These are phyloP conservation scores for Scaptomyza graminum DNA, from an alignment of 1,140 invertebrate genomes.

Conservation along the genomic window DNA sequence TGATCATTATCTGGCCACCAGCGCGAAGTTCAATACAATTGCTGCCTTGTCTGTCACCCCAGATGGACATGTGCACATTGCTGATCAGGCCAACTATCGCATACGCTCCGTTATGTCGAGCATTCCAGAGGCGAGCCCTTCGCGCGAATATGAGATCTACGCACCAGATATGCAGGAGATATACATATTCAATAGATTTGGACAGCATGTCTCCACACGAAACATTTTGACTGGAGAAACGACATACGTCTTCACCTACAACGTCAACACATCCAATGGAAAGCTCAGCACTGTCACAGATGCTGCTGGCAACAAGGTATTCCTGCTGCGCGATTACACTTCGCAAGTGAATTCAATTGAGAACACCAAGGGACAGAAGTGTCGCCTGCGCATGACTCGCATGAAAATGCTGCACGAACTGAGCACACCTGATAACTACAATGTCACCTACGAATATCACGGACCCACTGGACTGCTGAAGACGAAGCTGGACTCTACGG, in stretches of 20 bases:
- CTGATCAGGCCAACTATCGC: slow-evolving; percentile 95
- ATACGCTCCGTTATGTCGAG: slow-evolving; percentile 96
- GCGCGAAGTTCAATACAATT: slow-evolving; percentile 97
- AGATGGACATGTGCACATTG: slow-evolving; percentile 96
- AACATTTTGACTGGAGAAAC: slow-evolving; percentile 96
- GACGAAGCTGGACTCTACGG: slow-evolving; percentile 94
- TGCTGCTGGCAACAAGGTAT: slow-evolving; percentile 96
- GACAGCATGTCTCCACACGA: slow-evolving; percentile 95
- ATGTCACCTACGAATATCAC: slow-evolving; percentile 96
- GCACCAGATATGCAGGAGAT: slow-evolving; percentile 97
- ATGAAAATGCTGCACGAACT: slow-evolving; percentile 95
- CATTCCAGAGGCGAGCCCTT: slow-evolving; percentile 92
- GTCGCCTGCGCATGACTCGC: slow-evolving; percentile 93
- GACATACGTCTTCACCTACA: slow-evolving; percentile 96
- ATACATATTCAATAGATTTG: slow-evolving; percentile 97
- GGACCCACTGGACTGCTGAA: slow-evolving; percentile 94
- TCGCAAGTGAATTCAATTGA: slow-evolving; percentile 96
- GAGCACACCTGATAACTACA: slow-evolving; percentile 95
- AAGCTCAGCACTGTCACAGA: slow-evolving; percentile 96
- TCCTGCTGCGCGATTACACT: slow-evolving; percentile 94
- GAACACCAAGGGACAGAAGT: slow-evolving; percentile 97
- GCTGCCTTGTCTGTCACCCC: slow-evolving; percentile 96
- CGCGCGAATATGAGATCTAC: slow-evolving; percentile 96
- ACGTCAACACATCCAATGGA: slow-evolving; percentile 97
- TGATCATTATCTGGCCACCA: slow-evolving; percentile 95